Base-by-base conservation (phyloP, 2,113 vertebrate genomes). In the Chrysochloris asiatica region DNA sequence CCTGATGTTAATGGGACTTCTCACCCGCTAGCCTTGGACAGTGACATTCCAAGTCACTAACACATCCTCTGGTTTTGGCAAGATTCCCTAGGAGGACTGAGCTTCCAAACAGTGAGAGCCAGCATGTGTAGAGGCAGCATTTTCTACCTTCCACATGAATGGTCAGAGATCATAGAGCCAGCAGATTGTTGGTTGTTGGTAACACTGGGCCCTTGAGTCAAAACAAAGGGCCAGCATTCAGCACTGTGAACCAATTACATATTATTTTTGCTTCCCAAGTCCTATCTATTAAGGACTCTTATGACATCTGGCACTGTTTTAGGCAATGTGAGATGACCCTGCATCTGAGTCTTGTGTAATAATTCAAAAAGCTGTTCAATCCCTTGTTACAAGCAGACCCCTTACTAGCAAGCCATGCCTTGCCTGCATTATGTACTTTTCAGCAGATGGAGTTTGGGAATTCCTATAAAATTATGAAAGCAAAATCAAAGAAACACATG, bases 281-380 rank as follows among this genome's bases (percentile, higher is more conserved):
- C 83, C 41, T 54, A 52, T 78, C 92, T 91, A 93, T 45, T 54
- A 72, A 88, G 90, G 54, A 17, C 79, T 73, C 79, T 94, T 80
- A 84, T 28, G 77, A 47, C 92, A 73, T 88, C 85, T 93, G 83
- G 90, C 94, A 88, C 88, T 56, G 47, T 83, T 61, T 85, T 88
- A 81, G 79, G 80, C 38, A 75, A 43, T 86, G 56, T 16, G 82
- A 59, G 75, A 71, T 56, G 52, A 56, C 45, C 59, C 69, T 56
- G 82, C 73, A 83, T 83, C 83, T 81, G 52, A 89, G 63, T 65
- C 89, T 86, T 78, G 77, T 36, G 80, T 86, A 92, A 86, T 43
- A 86, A 75, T 91, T 87, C 88, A 94, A 94, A 95, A 67, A 91
- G 48, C 92, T 89, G 72, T 95, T 95, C 92, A 95, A 5, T 48